phyloP scores from a whole-genome alignment of 2,888 invertebrate genomes.

The Parnassius orleans region DNA sequence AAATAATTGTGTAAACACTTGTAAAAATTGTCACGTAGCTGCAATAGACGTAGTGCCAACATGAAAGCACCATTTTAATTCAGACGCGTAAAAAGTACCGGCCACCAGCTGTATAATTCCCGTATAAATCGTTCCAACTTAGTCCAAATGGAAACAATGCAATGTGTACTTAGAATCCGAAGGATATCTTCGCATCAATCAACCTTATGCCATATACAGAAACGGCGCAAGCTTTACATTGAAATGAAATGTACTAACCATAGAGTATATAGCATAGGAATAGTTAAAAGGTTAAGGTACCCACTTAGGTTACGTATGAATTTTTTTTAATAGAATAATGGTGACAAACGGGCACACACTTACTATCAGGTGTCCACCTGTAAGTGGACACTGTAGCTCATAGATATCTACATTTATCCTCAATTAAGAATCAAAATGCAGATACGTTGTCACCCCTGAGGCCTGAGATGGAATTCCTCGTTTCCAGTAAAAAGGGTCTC shows the following conservation, averaged over 20 bases:
- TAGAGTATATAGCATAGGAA: conserved; percentile 7
- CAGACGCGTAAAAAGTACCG: conserved; percentile 15
- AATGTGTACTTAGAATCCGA: conserved; percentile 35
- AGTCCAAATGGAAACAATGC: conserved; percentile 41
- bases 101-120: conserved; percentile 20
- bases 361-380: too few relatives aligned
- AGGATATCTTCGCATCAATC: conserved; percentile 52
- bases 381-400: too few relatives aligned
- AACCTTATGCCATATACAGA: conserved; percentile 50
- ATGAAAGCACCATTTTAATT: conserved; percentile 21
- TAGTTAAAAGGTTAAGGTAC: too few relatives aligned
- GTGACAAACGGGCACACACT: too few relatives aligned
- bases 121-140: conserved; percentile 27
- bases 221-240: conserved; percentile 26
- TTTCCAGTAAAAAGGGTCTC: too few relatives aligned
- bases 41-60: conserved; percentile 25
- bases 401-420: too few relatives aligned
- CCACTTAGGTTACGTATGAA: too few relatives aligned
- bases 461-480: too few relatives aligned
- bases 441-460: too few relatives aligned
- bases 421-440: too few relatives aligned
- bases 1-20: neutral
- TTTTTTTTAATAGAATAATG: too few relatives aligned
- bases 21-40: conserved; percentile 7
- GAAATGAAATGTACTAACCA: conserved; percentile 21